A percentile compares a stretch with the other conserved stretches of the same genome.
phyloP scores from a whole-genome alignment of 2,113 vertebrate species.

The Excalfactoria chinensis region DNA sequence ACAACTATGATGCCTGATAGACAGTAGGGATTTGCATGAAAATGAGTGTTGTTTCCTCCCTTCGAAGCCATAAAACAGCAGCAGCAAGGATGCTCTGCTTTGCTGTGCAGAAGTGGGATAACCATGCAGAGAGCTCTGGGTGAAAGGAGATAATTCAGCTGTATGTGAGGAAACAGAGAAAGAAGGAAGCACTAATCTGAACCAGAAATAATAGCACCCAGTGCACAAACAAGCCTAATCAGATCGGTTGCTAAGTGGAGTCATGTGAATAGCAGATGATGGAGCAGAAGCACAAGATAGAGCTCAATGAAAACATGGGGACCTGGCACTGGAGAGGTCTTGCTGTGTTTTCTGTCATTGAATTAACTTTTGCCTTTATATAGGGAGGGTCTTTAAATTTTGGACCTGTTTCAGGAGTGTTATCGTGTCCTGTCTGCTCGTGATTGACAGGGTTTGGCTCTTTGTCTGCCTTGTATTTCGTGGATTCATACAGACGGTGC shows the following conservation, averaged over 20 bases:
- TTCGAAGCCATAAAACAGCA: not conserved
- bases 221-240: not conserved
- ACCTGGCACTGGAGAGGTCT: not conserved
- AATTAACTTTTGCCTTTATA: conserved; percentile 23
- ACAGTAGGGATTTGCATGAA: conserved; percentile 70
- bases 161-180: not conserved
- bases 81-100: not conserved
- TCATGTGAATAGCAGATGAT: conserved; percentile 28
- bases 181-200: not conserved
- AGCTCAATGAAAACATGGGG: not conserved
- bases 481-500: not conserved
- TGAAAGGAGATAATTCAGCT: not conserved
- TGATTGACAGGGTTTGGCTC: conserved; percentile 43
- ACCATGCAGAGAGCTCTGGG: not conserved
- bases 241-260: conserved; percentile 2
- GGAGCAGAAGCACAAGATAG: not conserved
- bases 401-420: not conserved
- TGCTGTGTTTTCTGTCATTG: not conserved
- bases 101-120: not conserved
- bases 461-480: not conserved
- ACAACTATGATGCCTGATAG: conserved; percentile 63
- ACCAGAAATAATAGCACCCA: not conserved
- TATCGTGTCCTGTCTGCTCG: not conserved
- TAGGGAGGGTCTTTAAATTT: not conserved
- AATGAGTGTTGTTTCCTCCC: conserved; percentile 57